Evolutionary conservation across 2,113 vertebrate species (phyloP), one percentile per base, ranked within the genome.

Genomic region (Naja naja): DNA sequence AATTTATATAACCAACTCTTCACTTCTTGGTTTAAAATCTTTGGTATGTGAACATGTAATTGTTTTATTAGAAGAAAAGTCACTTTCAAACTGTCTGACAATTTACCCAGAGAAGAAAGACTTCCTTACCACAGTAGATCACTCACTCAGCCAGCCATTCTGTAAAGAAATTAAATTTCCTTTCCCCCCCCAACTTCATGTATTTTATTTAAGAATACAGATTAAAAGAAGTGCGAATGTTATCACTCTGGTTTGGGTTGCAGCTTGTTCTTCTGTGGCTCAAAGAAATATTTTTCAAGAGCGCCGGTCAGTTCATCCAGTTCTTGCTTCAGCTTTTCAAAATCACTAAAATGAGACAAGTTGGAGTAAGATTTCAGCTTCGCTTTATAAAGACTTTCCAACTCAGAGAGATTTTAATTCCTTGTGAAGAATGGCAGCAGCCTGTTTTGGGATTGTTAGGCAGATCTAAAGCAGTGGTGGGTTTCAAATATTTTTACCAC

Each of bases 231-330:
- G 8, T 4, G 34, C 69, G 85, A 12, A 18, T 20, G 25, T 1
- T 0, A 96, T 97, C 95, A 99, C 91, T 99, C 98, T 34, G 97
- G 96, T 93, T 98, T 98, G 27, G 98, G 97, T 88, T 98, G 98
- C 95, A 99, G 96, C 52, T 98, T 98, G 92, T 99, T 99, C 96
- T 99, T 99, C 91, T 98, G 95, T 89, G 99, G 99, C 96, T 99
- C 98, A 93, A 99, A 99, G 98, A 99, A 99, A 96, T 99, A 94
- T 89, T 99, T 98, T 97, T 99, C 97, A 90, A 99, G 98, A 96
- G 98, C 98, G 0, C 94, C 96, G 86, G 99, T 98, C 94, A 99
- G 90, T 53, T 98, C 97, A 92, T 99, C 97, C 90, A 99, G 96
- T 93, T 99, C 99, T 90, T 97, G 98, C 95, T 98, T 99, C 96